Conservation (phyloP, 2,797 vertebrate species). For the Bovichtus diacanthus region DNA sequence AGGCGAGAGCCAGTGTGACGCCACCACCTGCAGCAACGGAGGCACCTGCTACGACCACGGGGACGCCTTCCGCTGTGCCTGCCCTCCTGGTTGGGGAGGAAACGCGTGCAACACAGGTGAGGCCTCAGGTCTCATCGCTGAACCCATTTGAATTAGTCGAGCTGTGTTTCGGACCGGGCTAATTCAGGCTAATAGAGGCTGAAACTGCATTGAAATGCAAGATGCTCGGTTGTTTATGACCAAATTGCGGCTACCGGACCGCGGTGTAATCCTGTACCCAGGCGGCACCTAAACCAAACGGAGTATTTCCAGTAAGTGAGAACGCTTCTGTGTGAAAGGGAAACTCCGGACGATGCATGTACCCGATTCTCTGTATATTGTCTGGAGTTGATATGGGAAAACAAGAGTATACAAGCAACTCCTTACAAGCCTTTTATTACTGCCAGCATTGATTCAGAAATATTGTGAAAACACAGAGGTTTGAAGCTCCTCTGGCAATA, state of each 20-base stretch:
- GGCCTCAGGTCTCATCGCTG: conserved; percentile 12
- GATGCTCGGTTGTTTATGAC: too few species aligned
- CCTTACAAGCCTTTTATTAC: not conserved
- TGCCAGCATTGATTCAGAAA: not conserved
- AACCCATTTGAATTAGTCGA: not conserved
- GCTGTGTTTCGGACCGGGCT: not conserved
- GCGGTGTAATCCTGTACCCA: too few species aligned
- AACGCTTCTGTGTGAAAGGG: too few species aligned
- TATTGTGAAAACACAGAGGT: not conserved
- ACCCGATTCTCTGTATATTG: too few species aligned
- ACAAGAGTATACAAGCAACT: not conserved
- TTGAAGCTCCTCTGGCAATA: not conserved
- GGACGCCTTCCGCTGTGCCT: conserved; percentile 93
- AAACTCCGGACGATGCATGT: too few species aligned
- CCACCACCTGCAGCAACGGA: conserved; percentile 94
- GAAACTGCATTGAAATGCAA: not conserved
- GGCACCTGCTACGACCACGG: conserved; percentile 95
- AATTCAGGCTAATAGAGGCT: not conserved
- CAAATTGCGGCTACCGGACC: too few species aligned
- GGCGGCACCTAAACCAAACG: too few species aligned
- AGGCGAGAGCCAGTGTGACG: conserved; percentile 96
- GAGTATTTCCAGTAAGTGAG: too few species aligned
- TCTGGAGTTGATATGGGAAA: too few species aligned
- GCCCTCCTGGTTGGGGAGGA: conserved; percentile 92
- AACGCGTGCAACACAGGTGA: conserved; percentile 93